Conservation (phyloP, 2,797 vertebrate genomes). For the Enoplosus armatus region DNA sequence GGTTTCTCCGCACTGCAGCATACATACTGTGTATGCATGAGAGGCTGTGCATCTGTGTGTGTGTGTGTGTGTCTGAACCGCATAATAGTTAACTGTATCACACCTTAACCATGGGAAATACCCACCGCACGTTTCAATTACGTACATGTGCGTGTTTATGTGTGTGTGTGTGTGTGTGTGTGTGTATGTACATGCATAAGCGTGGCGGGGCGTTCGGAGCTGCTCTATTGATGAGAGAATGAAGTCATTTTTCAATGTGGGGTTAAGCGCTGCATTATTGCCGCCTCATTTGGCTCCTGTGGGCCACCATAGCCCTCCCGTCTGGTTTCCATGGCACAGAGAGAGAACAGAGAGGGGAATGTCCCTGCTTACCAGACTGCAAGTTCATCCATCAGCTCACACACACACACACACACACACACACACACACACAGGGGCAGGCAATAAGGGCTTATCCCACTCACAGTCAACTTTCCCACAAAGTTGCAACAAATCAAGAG, state of each 20-base stretch:
- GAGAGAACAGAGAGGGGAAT: conserved; percentile 84
- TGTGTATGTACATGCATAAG: conserved; percentile 73
- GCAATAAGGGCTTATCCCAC: conserved; percentile 74
- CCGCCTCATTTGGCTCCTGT: conserved; percentile 89
- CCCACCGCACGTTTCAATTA: conserved; percentile 68
- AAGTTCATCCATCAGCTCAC: conserved; percentile 81
- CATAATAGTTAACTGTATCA: conserved; percentile 70
- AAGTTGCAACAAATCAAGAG: conserved; percentile 82
- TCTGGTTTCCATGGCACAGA: conserved; percentile 87
- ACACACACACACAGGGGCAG: conserved; percentile 37
- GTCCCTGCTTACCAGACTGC: conserved; percentile 83
- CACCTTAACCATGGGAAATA: conserved; percentile 73
- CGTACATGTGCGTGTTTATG: conserved; percentile 14
- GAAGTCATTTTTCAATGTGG: conserved; percentile 87
- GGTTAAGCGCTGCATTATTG: conserved; percentile 88
- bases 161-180: conserved; percentile 34
- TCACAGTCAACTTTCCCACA: conserved; percentile 82
- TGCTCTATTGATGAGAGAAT: conserved; percentile 88
- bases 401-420: conserved; percentile 48
- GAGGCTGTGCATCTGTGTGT: conserved; percentile 54
- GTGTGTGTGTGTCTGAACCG: conserved; percentile 50
- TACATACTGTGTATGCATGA: conserved; percentile 62
- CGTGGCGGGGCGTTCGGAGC: conserved; percentile 83
- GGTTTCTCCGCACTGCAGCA: conserved; percentile 69
- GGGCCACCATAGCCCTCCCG: conserved; percentile 88